phyloP scores from a whole-genome alignment of 35 echinoderm and acorn worm genomes.

The Patiria miniata region DNA sequence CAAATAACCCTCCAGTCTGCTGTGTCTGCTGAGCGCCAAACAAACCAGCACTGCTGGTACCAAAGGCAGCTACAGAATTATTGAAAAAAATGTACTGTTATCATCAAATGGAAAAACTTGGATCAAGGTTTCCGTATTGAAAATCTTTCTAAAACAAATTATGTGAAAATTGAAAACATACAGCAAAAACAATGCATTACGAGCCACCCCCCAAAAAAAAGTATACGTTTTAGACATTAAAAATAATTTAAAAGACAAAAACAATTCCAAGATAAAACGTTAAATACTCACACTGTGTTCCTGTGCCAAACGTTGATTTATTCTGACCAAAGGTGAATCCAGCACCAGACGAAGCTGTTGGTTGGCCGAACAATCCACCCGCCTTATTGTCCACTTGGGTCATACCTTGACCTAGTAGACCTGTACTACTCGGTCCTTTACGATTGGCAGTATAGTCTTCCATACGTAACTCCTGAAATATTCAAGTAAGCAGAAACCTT shows the following conservation, averaged over 20 bases:
- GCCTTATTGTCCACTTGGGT: constrained; percentile 69
- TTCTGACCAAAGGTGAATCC: constrained; percentile 74
- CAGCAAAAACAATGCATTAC: too few relatives aligned
- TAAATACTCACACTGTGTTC: constrained; percentile 8
- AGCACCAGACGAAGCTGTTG: neutral
- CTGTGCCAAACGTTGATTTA: constrained; percentile 79
- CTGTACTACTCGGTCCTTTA: constrained; percentile 43
- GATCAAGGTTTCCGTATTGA: too few relatives aligned
- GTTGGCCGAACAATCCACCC: constrained; percentile 65
- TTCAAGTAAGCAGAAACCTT: neutral
- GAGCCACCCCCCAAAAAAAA: too few relatives aligned
- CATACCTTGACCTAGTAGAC: constrained; percentile 69
- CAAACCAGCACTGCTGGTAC: constrained; percentile 32
- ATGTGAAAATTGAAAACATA: too few relatives aligned
- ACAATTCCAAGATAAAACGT: too few relatives aligned
- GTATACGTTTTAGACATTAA: too few relatives aligned
- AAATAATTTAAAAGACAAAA: too few relatives aligned
- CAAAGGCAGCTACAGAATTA: neutral
- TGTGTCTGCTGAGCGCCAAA: constrained; percentile 39
- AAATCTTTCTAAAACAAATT: too few relatives aligned
- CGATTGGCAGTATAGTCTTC: constrained; percentile 89
- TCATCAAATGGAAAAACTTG: too few relatives aligned
- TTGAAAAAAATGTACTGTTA: too few relatives aligned
- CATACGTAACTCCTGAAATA: constrained; percentile 67
- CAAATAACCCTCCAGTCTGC: constrained; percentile 41